Base-by-base conservation (phyloP, 2,797 vertebrate genomes). In the Phoxinus dragarum region DNA sequence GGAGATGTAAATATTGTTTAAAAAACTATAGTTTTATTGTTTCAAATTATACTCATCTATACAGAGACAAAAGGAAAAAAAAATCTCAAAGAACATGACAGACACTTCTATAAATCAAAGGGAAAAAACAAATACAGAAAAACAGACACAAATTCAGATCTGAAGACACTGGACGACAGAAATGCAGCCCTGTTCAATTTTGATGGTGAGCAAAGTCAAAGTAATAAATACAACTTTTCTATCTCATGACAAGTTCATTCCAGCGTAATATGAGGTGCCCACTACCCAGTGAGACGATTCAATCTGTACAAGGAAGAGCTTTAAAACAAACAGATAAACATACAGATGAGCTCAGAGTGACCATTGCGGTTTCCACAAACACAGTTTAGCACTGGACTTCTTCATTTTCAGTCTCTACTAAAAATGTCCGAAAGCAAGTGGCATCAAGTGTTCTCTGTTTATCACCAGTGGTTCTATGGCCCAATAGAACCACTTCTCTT, bases 11-110 rank as follows among this genome's bases (percentile, higher is more conserved):
- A 76, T 27, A 44, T 4, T 6, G 78, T 34, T 42, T 31, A 47
- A 68, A 59, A 77, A 75, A 11, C 38, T 44, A 59, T 27, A 49
- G 36, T 78, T 78, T 78, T 84, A 84, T 84, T 78, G 75, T 59
- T 47, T 69, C n/a, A 69, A 68, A 84, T 69, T 17, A 77, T 42
- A 64, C 10, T 34, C n/a, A 84, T 44, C n/a, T 84, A n/a, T 84
- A n/a, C 66, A 69, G 64, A 84, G 6, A 69, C 17, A 69, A 69
- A 1, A 23, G 0, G 31, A 40, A 27, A 27, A 27, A 27, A 27
- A 34, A 6, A 10, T 4, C 5, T 23, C n/a, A 73, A 42, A 64
- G 6, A 52, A 69, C 3, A 10, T n/a, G 19, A 69, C 7, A 69
- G 10, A 36, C 21, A 59, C 16, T 5, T 61, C 36, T 40, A 77